Conservation (phyloP, 2,113 vertebrate genomes). For the Thalassarche chlororhynchos region DNA sequence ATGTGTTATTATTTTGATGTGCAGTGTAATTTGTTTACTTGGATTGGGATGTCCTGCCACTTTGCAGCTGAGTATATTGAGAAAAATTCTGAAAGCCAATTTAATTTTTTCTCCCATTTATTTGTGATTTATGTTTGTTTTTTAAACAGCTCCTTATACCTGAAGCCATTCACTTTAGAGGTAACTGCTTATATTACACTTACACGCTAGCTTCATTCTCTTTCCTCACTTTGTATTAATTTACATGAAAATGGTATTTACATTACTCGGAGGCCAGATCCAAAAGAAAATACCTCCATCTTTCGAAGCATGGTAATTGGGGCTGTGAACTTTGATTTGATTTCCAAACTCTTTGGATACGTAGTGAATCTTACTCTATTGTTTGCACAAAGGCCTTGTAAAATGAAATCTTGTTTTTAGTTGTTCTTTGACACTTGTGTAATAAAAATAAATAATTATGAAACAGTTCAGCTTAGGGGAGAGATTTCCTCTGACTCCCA, state of each 20-base stretch:
- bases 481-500: not conserved
- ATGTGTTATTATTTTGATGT: slow-evolving; percentile 34
- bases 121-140: slow-evolving; percentile 23
- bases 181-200: not conserved
- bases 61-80: not conserved
- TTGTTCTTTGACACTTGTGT: not conserved
- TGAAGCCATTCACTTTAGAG: not conserved
- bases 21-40: slow-evolving; percentile 16
- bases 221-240: not conserved
- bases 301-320: not conserved
- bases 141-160: not conserved
- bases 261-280: not conserved
- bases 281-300: not conserved
- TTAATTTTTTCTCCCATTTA: not conserved
- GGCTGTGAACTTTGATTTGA: not conserved
- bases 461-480: not conserved
- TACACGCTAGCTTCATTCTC: not conserved
- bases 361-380: not conserved
- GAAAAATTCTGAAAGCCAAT: slow-evolving; percentile 11
- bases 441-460: not conserved
- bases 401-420: not conserved
- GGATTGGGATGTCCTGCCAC: not conserved
- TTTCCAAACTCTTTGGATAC: not conserved
- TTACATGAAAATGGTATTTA: not conserved
- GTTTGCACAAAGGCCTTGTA: not conserved